Base-by-base conservation (phyloP, 2,888 invertebrate species). In the Choreutis nemorana region DNA sequence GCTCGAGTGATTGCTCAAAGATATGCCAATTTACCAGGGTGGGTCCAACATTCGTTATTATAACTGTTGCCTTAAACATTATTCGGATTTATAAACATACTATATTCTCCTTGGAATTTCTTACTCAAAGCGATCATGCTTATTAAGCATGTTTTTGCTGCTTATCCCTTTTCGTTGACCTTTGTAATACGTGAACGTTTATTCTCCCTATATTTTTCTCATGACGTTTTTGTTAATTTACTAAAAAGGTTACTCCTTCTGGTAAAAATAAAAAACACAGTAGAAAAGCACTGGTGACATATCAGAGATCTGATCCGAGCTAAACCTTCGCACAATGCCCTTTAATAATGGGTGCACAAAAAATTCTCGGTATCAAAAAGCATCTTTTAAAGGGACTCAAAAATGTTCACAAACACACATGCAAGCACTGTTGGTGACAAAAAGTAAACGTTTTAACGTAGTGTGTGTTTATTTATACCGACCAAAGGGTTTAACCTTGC, bases 321-420 rank as follows among this genome's bases (percentile, higher is more conserved):
- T 70, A 66, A 73, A 66, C 58, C 71, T 71, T 72, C 48, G 70
- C 72, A 77, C 77, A 77, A 73, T 70, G 57, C 57, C 35, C 44
- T 48, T 55, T 66, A 68, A 75, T 77, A 77, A 77, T 70, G 61
- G 71, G 41, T 46, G 46, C 47, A 67, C 63, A 78, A 78, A 75
- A 75, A 78, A 63, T 59, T 67, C 75, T 77, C 65, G 59, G 56
- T 70, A 78, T 77, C 70, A 72, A 72, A 73, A 66, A 72, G 60
- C 59, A 55, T 50, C 50, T 57, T 44, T 50, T 61, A 63, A 67
- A 68, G 75, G 77, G 66, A 70, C n/a, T n/a, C 66, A 65, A 60
- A 67, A 63, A 70, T 65, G 60, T 60, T 57, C 55, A 62, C 53
- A 64, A 57, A 57, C 52, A 58, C 52, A 57, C 55, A 63, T 54